phyloP scores from a whole-genome alignment of 2,888 invertebrate genomes.

The Cecidostiba fungosa region DNA sequence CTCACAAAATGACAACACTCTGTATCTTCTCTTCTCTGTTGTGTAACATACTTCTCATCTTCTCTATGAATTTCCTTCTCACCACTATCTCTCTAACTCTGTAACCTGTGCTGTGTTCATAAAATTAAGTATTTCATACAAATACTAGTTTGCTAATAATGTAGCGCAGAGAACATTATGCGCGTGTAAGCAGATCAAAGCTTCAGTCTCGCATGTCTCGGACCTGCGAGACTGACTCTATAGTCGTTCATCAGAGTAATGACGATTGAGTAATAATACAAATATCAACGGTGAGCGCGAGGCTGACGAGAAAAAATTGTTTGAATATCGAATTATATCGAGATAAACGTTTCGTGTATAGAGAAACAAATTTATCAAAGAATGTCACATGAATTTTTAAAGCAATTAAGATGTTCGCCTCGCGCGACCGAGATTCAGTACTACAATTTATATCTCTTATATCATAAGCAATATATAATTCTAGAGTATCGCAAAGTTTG shows the following conservation, averaged over 20 bases:
- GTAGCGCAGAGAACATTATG: not conserved
- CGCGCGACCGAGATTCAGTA: conserved; percentile 7
- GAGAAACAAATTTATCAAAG: too few relatives aligned
- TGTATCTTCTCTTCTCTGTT: not conserved
- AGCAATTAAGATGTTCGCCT: conserved; percentile 9
- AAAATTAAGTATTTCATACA: not conserved
- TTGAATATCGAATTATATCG: not conserved
- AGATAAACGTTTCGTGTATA: not conserved
- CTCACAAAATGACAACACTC: not conserved
- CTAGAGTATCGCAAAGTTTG: conserved; percentile 5
- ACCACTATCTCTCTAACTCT: not conserved
- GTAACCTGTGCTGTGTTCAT: not conserved
- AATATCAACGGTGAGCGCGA: conserved; percentile 12
- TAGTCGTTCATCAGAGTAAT: conserved; percentile 12
- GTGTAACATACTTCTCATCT: not conserved
- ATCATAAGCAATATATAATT: conserved; percentile 25
- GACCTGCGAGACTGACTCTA: conserved; percentile 17
- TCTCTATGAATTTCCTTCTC: not conserved
- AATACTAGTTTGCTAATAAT: not conserved
- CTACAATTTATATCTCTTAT: not conserved
- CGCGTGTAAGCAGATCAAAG: not conserved
- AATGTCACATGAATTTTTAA: not conserved
- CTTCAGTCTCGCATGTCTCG: conserved; percentile 24
- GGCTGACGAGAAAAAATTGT: conserved; percentile 5
- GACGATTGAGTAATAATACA: conserved; percentile 20